These are phyloP conservation scores for Oreohelix idahoensis DNA, from an alignment of 1,140 invertebrate genomes.

Conservation along the genomic window DNA sequence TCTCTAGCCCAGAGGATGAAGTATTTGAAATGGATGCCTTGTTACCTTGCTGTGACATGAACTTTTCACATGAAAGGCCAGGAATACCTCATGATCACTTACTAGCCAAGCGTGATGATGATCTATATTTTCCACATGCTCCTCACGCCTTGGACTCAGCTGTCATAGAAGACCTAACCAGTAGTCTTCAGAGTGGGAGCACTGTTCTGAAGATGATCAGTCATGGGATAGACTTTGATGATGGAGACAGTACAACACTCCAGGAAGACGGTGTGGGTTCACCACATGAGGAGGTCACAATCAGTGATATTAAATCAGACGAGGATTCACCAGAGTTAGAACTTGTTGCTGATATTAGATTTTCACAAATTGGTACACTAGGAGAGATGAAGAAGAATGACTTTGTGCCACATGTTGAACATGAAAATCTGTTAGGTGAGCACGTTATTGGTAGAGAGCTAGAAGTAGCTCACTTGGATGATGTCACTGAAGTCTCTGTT, in stretches of 20 bases:
- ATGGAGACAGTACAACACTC: conserved; percentile 37
- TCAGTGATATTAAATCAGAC: conserved; percentile 66
- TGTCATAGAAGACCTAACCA: conserved; percentile 38
- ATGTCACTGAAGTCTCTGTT: background rate
- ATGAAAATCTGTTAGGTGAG: background rate
- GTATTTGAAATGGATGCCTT: conserved; percentile 76
- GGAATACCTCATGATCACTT: background rate
- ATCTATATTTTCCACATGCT: no score
- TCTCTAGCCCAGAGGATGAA: conserved; percentile 74
- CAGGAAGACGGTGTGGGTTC: conserved; percentile 50
- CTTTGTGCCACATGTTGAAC: background rate
- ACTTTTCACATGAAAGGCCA: background rate
- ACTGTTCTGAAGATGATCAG: conserved; percentile 32
- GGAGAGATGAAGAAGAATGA: conserved; percentile 31
- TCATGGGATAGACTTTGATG: conserved; percentile 32
- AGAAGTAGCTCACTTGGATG: background rate
- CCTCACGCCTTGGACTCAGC: no score
- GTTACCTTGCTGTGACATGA: conserved; percentile 7
- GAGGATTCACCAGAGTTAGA: conserved; percentile 46
- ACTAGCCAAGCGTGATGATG: conserved; percentile 44
- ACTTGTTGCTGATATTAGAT: conserved; percentile 41
- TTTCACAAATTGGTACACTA: conserved; percentile 37
- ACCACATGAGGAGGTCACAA: conserved; percentile 72
- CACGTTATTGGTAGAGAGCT: background rate
- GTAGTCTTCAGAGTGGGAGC: conserved; percentile 54